Evolutionary conservation across 2,888 invertebrate species (phyloP), one percentile per base, ranked within the genome.

Genomic region (Sceliomorpha sp.): DNA sequence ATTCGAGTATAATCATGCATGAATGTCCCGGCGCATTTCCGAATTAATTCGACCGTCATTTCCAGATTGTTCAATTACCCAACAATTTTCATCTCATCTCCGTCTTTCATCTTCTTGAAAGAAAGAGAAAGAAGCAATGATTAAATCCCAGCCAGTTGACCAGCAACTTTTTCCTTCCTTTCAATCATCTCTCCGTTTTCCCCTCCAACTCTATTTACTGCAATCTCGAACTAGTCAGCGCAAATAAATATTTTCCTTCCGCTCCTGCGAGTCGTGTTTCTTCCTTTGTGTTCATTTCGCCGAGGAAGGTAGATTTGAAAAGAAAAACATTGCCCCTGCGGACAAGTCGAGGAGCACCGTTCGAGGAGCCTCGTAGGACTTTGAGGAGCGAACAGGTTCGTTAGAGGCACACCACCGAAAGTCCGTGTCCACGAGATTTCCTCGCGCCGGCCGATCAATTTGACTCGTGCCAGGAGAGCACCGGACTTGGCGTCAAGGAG

Each of bases 401-500:
- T 63, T 63, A 63, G 40, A 62, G 20, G 5, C 20, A 20, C 20
- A 5, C 20, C 20, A 20, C 20, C n/a, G n/a, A n/a, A n/a, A n/a
- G 20, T 20, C 20, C 20, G 20, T 5, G 20, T 20, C 20, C 5
- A 5, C 2, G 20, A 20, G 3, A 20, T 20, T 20, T 20, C 20
- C 20, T 2, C 20, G 5, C 20, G 20, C 7, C 44, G 36, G 44
- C 36, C 29, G 36, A 51, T 62, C 40, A 51, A 51, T 62, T 53
- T 39, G 42, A 51, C 48, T 17, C 10, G 27, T 8, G 27, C 10
- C 7, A 29, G 14, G 45, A 26, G 40, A 59, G 48, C 42, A 40
- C 44, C 42, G 51, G 60, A 60, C 60, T 50, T 37, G n/a, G n/a
- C 9, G 60, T 60, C 36, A 51, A 44, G 48, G 59, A 42, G 34